These are phyloP conservation scores for Gallinago stenura DNA, from an alignment of 2,797 vertebrate species.

Conservation along the genomic window DNA sequence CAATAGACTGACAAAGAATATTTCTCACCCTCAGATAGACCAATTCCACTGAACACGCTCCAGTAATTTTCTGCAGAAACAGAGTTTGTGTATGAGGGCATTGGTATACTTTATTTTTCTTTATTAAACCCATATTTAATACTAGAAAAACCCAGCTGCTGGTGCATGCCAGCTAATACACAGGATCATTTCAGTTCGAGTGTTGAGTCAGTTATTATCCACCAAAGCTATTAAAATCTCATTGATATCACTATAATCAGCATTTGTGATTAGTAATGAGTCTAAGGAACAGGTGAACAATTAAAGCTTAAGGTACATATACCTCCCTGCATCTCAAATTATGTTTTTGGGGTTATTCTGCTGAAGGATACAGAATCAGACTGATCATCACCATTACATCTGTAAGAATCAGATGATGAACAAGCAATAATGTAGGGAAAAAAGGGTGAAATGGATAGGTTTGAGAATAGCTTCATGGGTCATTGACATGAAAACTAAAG, in stretches of 20 bases:
- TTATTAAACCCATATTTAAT: not conserved
- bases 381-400: not conserved
- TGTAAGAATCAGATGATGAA: not conserved
- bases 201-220: not conserved
- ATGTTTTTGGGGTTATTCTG: not conserved
- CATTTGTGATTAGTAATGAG: not conserved
- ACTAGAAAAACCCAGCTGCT: not conserved
- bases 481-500: not conserved
- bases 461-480: not conserved
- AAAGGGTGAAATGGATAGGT: not conserved
- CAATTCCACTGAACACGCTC: not conserved
- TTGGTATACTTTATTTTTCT: not conserved
- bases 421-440: not conserved
- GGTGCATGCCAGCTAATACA: not conserved
- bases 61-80: not conserved
- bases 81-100: not conserved
- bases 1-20: not conserved
- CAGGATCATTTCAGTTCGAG: not conserved
- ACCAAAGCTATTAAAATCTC: not conserved
- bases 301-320: not conserved
- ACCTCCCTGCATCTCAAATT: not conserved
- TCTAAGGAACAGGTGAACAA: not conserved
- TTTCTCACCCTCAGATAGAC: not conserved
- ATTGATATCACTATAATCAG: not conserved
- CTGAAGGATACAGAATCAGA: not conserved